Evolutionary conservation across 2,888 invertebrate genomes (phyloP).

Genomic region (Leptopterna dolabrata): DNA sequence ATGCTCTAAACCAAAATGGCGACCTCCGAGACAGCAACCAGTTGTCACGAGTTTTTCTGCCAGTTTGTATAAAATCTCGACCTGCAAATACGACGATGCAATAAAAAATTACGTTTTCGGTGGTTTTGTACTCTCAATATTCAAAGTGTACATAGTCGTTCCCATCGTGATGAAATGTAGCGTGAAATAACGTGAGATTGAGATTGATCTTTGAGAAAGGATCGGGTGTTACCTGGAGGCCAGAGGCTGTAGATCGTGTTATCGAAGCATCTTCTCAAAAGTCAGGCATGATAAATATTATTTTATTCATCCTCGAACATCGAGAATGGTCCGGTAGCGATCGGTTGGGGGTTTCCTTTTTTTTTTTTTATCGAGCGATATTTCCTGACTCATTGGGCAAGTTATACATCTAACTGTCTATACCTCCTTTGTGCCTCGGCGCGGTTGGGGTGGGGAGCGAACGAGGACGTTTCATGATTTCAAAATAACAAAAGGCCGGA

Average conservation of each 20-base stretch:
- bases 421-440: not conserved
- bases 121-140: too few species aligned
- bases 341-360: not conserved
- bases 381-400: conserved; percentile 42
- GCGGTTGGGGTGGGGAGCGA: not conserved
- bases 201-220: too few species aligned
- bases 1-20: too few species aligned
- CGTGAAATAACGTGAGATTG: too few species aligned
- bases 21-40: too few species aligned
- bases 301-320: not conserved
- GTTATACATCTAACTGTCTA: not conserved
- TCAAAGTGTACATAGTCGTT: too few species aligned
- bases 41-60: too few species aligned
- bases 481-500: conserved; percentile 9
- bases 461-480: conserved; percentile 38
- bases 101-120: too few species aligned
- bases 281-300: not conserved
- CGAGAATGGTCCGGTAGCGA: not conserved
- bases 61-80: too few species aligned
- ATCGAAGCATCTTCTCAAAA: not conserved
- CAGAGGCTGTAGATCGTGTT: not conserved
- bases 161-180: too few species aligned
- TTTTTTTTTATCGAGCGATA: not conserved
- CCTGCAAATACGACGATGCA: too few species aligned
- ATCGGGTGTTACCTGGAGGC: too few species aligned